phyloP scores from a whole-genome alignment of 2,888 invertebrate species.

The Eueremaeus valkanovi region DNA sequence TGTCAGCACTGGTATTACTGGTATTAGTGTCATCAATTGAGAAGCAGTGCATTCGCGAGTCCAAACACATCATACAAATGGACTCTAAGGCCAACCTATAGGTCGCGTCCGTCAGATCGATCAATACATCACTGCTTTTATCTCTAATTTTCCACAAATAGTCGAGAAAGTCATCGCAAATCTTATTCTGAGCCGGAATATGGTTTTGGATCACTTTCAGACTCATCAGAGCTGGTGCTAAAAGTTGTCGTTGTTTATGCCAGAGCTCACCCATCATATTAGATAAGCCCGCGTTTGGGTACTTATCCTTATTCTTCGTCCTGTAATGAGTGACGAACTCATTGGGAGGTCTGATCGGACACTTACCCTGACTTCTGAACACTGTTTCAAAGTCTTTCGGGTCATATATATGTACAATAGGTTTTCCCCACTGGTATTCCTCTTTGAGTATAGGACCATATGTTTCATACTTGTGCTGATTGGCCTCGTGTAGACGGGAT shows the following conservation, averaged over 20 bases:
- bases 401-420: slow-evolving; percentile 48
- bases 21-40: no score
- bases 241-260: slow-evolving; percentile 45
- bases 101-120: slow-evolving; percentile 45
- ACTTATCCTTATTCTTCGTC: slow-evolving; percentile 46
- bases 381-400: slow-evolving; percentile 48
- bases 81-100: slow-evolving; percentile 49
- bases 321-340: slow-evolving; percentile 48
- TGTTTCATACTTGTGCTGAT: slow-evolving; percentile 47
- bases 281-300: slow-evolving; percentile 47
- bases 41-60: slow-evolving; percentile 51
- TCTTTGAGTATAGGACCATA: slow-evolving; percentile 49
- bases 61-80: slow-evolving; percentile 51
- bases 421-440: slow-evolving; percentile 47
- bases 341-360: slow-evolving; percentile 48
- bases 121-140: slow-evolving; percentile 39
- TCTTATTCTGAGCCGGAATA: slow-evolving; percentile 44
- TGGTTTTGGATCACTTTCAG: slow-evolving; percentile 42
- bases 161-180: slow-evolving; percentile 47
- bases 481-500: slow-evolving; percentile 47
- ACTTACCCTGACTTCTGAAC: slow-evolving; percentile 47
- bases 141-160: slow-evolving; percentile 40
- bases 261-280: slow-evolving; percentile 49
- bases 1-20: no score
- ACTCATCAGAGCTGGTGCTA: slow-evolving; percentile 46